A percentile compares a stretch with the other conserved stretches of the same genome.
Evolutionary conservation across 2,113 vertebrate genomes (phyloP).

Genomic region (Lonchura striata): DNA sequence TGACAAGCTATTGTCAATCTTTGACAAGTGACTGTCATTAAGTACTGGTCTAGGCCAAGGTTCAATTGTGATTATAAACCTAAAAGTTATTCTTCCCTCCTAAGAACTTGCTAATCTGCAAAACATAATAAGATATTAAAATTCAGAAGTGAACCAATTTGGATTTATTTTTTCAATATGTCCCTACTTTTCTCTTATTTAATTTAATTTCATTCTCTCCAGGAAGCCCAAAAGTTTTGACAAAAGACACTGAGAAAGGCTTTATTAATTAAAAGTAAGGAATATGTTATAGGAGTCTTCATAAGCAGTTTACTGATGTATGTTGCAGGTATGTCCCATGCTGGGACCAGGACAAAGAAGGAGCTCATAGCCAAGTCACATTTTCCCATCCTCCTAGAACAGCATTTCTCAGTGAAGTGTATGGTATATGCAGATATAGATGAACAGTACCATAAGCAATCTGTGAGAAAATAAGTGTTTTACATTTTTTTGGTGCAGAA

Average conservation of each 20-base stretch:
- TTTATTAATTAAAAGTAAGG: background rate
- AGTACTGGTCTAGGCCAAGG: background rate
- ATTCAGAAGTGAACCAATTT: background rate
- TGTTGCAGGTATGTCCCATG: constrained; percentile 19
- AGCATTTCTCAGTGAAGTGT: background rate
- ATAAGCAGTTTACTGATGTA: background rate
- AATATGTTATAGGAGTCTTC: background rate
- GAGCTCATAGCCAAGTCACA: constrained; percentile 41
- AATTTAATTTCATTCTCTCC: background rate
- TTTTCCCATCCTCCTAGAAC: constrained; percentile 1
- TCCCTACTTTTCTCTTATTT: background rate
- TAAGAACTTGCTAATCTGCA: background rate
- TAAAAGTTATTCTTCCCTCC: background rate
- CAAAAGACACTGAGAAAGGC: background rate
- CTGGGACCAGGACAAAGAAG: constrained; percentile 34
- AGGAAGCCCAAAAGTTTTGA: background rate
- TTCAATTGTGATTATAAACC: background rate
- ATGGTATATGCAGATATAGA: background rate
- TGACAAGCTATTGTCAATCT: background rate
- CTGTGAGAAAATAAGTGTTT: background rate
- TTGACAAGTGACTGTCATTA: background rate
- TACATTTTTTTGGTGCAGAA: background rate
- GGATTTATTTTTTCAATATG: background rate
- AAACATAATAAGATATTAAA: background rate
- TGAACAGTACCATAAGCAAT: background rate